A percentile compares a stretch with the other conserved stretches of the same genome.
Evolutionary conservation across 1,140 invertebrate species (phyloP).

Genomic region (Venustaconcha ellipsiformis): DNA sequence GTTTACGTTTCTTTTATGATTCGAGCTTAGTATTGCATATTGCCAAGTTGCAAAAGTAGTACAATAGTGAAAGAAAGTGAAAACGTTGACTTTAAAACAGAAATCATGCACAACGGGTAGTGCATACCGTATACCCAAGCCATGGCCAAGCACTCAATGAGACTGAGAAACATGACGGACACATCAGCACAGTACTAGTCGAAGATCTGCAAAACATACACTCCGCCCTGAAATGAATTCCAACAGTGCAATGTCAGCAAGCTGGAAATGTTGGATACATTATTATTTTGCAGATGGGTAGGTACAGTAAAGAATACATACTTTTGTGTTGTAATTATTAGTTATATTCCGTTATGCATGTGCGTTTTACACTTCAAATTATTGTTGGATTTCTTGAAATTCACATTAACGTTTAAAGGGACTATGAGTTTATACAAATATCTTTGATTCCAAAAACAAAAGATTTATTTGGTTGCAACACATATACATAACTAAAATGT

Average conservation of each 20-base stretch:
- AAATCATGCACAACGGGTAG: too few species aligned
- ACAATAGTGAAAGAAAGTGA: too few species aligned
- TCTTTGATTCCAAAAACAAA: too few species aligned
- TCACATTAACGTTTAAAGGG: background rate
- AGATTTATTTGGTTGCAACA: too few species aligned
- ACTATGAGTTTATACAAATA: too few species aligned
- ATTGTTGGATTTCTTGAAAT: background rate
- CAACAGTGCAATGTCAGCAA: background rate
- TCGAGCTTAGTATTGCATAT: too few species aligned
- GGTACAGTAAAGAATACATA: background rate
- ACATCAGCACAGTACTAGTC: constrained; percentile 88
- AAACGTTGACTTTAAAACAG: too few species aligned
- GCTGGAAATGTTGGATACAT: background rate
- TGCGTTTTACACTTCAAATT: background rate
- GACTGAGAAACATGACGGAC: constrained; percentile 84
- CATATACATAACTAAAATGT: too few species aligned
- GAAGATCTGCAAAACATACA: constrained; percentile 86
- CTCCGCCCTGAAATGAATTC: constrained; percentile 72
- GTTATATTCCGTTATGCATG: background rate
- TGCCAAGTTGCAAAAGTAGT: too few species aligned
- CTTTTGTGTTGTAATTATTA: background rate
- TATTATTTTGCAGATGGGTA: background rate
- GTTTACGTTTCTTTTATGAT: too few species aligned
- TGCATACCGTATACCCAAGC: constrained; percentile 68
- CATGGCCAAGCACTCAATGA: constrained; percentile 68